Conservation (phyloP, 2,113 vertebrate genomes). For the Anhinga rufa region DNA sequence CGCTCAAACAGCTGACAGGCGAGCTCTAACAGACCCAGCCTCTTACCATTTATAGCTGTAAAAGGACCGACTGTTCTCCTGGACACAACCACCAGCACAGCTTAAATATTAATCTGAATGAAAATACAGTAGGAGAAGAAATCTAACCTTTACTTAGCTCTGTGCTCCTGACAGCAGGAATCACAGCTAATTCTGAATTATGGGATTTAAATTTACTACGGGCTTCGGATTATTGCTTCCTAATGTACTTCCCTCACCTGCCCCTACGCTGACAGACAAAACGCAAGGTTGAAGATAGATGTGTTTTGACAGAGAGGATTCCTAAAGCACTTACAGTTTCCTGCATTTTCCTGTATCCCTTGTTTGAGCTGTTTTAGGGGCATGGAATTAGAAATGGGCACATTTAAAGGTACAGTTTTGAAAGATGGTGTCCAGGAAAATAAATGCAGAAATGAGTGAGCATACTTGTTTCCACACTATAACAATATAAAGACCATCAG, state of each 20-base stretch:
- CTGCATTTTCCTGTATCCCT: background rate
- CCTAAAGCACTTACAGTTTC: background rate
- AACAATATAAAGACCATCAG: background rate
- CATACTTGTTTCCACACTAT: background rate
- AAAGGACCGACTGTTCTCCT: slow-evolving; percentile 38
- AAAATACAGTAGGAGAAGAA: slow-evolving; percentile 48
- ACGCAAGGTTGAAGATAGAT: background rate
- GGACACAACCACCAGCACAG: background rate
- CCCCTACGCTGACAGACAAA: background rate
- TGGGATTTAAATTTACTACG: background rate
- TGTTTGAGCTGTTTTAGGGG: background rate
- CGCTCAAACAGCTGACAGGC: slow-evolving; percentile 26
- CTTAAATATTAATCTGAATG: slow-evolving; percentile 70
- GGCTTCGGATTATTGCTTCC: background rate
- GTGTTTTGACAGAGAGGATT: background rate
- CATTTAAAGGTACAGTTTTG: background rate
- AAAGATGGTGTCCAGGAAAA: background rate
- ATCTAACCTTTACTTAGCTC: slow-evolving; percentile 57
- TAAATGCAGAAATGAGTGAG: background rate
- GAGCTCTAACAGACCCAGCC: slow-evolving; percentile 5
- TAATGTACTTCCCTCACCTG: background rate
- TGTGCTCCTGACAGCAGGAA: background rate
- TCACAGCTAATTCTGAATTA: slow-evolving; percentile 38
- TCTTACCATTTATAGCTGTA: background rate
- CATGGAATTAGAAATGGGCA: background rate